These are phyloP conservation scores for Phaenicophaeus curvirostris DNA, from an alignment of 2,797 vertebrate species.

Conservation along the genomic window DNA sequence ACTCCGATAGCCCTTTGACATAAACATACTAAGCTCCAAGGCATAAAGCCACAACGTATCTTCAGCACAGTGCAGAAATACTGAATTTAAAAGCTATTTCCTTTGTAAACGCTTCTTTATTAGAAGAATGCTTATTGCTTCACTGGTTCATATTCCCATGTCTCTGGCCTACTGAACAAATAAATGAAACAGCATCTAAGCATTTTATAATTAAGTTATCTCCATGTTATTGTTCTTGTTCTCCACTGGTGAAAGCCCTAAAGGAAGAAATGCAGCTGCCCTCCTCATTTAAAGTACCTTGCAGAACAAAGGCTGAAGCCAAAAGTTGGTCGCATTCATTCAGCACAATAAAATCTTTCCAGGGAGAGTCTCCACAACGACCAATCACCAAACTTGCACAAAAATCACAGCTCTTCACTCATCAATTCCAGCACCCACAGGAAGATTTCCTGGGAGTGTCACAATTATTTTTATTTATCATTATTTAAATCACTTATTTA, in stretches of 20 bases:
- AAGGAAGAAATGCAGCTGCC: background rate
- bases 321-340: background rate
- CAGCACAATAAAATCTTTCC: background rate
- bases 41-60: background rate
- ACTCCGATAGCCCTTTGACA: background rate
- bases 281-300: constrained; percentile 13
- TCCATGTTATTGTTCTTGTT: background rate
- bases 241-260: background rate
- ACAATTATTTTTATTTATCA: background rate
- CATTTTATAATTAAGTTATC: constrained; percentile 47
- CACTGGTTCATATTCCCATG: background rate
- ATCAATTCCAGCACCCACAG: background rate
- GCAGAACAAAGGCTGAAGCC: constrained; percentile 13
- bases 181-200: constrained; percentile 19
- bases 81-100: background rate
- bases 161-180: background rate
- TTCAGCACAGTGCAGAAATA: background rate
- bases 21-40: background rate
- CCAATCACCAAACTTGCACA: background rate
- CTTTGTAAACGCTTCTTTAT: background rate
- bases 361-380: background rate
- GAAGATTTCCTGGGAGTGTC: background rate
- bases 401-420: background rate
- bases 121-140: background rate
- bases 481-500: background rate